Evolutionary conservation across 1,140 invertebrate species (phyloP).

Genomic region (Drosophila eugracilis): DNA sequence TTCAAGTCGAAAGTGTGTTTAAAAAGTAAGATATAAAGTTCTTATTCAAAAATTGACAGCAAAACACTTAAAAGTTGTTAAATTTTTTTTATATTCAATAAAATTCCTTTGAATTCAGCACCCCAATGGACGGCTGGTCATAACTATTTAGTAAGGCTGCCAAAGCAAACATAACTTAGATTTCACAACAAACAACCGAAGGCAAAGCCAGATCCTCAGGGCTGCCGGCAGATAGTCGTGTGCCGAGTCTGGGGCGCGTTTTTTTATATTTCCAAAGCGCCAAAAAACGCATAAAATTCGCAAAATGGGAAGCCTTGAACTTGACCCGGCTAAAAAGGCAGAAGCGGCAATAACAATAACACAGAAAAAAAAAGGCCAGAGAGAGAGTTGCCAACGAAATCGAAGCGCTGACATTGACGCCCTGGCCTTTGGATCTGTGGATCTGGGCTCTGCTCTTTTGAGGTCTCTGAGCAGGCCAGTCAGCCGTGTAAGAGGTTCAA

Average conservation of each 20-base stretch:
- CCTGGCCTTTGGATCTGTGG: conserved; percentile 34
- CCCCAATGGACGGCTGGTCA: too few species aligned
- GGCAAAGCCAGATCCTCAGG: not conserved
- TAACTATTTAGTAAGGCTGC: conserved; percentile 5
- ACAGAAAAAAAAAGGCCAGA: conserved; percentile 3
- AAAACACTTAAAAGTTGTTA: too few species aligned
- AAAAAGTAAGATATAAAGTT: too few species aligned
- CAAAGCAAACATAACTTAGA: conserved; percentile 22
- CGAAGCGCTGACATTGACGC: conserved; percentile 79
- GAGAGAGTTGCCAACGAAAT: conserved; percentile 49
- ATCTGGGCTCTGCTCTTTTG: conserved; percentile 5
- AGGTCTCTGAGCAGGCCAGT: conserved; percentile 49
- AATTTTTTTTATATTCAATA: too few species aligned
- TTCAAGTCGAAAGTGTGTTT: too few species aligned
- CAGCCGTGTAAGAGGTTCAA: conserved; percentile 74
- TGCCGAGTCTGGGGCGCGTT: conserved; percentile 6
- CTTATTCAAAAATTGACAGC: too few species aligned
- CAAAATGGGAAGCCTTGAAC: conserved; percentile 79
- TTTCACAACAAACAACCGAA: not conserved
- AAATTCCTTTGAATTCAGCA: too few species aligned
- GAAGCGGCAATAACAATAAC: conserved; percentile 68
- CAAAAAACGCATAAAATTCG: conserved; percentile 73
- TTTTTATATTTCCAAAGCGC: conserved; percentile 20
- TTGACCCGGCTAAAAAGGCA: conserved; percentile 65
- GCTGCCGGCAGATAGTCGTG: conserved; percentile 1